These are phyloP conservation scores for Halcyon chelicuti DNA, from an alignment of 2,797 vertebrate genomes.

Conservation along the genomic window DNA sequence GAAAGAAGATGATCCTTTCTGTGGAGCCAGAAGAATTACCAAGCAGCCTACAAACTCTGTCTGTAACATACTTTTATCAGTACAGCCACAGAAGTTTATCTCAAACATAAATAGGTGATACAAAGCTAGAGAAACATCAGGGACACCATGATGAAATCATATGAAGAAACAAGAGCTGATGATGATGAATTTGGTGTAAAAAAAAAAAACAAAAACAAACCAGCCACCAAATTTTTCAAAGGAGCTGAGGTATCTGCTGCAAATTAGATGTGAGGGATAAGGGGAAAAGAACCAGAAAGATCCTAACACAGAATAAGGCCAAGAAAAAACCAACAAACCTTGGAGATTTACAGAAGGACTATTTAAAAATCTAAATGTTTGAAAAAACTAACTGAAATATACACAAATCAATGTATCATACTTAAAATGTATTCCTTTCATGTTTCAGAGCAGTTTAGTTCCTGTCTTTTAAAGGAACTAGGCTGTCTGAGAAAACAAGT, in stretches of 20 bases:
- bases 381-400: neutral
- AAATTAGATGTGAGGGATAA: neutral
- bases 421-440: neutral
- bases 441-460: neutral
- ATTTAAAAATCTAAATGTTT: neutral
- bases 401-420: neutral
- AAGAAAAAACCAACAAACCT: neutral
- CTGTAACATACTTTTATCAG: neutral
- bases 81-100: neutral
- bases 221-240: neutral
- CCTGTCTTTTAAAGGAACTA: neutral
- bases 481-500: neutral
- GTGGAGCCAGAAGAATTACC: neutral
- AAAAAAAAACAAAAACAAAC: neutral
- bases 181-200: neutral
- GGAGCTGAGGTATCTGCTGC: neutral
- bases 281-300: neutral
- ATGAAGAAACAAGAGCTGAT: neutral
- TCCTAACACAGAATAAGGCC: neutral
- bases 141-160: neutral
- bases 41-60: neutral
- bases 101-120: neutral
- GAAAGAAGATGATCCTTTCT: neutral
- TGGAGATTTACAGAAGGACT: neutral
- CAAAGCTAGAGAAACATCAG: neutral